Percentiles rank a stretch among this genome's conserved stretches.
Evolutionary conservation across 1,140 invertebrate genomes (phyloP).

Genomic region (Drosophila grimshawi): DNA sequence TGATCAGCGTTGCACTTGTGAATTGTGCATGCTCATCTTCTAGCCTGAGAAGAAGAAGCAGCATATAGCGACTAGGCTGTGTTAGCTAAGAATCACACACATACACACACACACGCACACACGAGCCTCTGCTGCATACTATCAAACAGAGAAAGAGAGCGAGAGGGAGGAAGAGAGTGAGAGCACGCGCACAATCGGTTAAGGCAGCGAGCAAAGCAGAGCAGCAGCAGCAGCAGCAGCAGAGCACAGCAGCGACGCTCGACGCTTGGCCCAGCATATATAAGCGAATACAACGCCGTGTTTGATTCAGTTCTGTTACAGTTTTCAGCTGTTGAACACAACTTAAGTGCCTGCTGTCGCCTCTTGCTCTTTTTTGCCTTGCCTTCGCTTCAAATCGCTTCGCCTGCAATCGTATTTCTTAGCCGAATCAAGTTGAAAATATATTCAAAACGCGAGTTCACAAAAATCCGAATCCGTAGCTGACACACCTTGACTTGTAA

Average conservation of each 20-base stretch:
- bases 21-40: constrained; percentile 1
- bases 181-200: constrained; percentile 4
- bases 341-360: constrained; percentile 49
- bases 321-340: constrained; percentile 80
- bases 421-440: background rate
- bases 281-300: constrained; percentile 63
- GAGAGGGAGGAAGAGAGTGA: constrained; percentile 22
- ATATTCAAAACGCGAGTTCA: background rate
- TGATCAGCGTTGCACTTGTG: constrained; percentile 8
- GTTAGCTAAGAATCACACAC: background rate
- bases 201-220: constrained; percentile 21
- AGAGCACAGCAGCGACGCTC: background rate
- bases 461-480: constrained; percentile 24
- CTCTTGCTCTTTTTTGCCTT: constrained; percentile 10
- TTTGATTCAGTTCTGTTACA: constrained; percentile 72
- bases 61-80: background rate
- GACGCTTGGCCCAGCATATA: constrained; percentile 38
- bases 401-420: constrained; percentile 1
- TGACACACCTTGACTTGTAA: constrained; percentile 75
- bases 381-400: background rate
- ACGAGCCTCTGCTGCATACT: background rate
- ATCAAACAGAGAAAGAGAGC: constrained; percentile 3
- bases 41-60: background rate
- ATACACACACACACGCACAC: background rate
- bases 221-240: constrained; percentile 1